Evolutionary conservation across 2,113 vertebrate species (phyloP), one percentile per base, ranked within the genome.

Genomic region (Delphinapterus leucas): DNA sequence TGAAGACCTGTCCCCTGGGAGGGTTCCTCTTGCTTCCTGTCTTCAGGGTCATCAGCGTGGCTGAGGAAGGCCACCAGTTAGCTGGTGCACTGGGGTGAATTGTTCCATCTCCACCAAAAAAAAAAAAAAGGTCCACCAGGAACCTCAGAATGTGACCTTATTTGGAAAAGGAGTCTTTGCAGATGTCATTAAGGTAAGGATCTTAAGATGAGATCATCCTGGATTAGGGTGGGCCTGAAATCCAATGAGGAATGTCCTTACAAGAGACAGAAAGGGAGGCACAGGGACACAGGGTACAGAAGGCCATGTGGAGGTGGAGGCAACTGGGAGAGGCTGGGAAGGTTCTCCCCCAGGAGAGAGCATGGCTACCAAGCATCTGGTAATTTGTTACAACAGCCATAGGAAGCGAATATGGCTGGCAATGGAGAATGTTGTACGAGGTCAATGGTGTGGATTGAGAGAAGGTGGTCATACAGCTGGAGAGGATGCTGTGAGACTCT

Each of bases 261-360:
- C 17, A 33, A 53, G 65, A 77, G 79, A 41, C 68, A 77, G 49
- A 25, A 49, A 38, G 49, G 20, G 28, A 26, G 17, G 38, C 23
- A 38, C 38, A 63, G 77, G 8, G 70, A 63, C 18, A 76, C 15
- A 31, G 33, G 36, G 17, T 15, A 6, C 18, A 55, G 44, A 28
- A n/a, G 55, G 10, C 25, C 36, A 49, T 20, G 7, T 36, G 31
- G 26, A 25, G 53, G 15, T 1, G 55, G 63, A 31, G 11, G 31
- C 3, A 33, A 26, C 38, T 26, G 65, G 86, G 20, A 25, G 80
- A 77, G 28, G 18, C 28, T 9, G 13, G 55, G 49, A 26, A 31
- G 15, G 0, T 17, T 70, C 15, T 76, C 10, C 1, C 53, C 28
- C 28, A 4, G 1, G 23, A 21, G n/a, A 49, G 18, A 28, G 5